Base-by-base conservation (phyloP, 2,113 vertebrate genomes). In the Rhinopomastus cyanomelas region DNA sequence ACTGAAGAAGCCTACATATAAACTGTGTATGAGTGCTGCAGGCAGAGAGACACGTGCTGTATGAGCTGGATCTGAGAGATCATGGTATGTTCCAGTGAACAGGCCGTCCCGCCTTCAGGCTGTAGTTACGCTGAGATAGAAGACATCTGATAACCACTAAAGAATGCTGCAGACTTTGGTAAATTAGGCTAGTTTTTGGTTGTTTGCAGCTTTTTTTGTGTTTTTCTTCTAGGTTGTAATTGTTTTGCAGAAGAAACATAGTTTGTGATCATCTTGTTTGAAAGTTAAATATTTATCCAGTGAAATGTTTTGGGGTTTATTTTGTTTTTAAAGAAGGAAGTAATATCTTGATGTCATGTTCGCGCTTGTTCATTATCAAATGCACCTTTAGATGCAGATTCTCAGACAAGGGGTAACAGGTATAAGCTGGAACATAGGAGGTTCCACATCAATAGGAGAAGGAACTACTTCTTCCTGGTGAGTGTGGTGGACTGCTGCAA, bases 81-180 rank as follows among this genome's bases (percentile, higher is more conserved):
- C 53, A 79, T 57, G 12, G 8, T 51, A 49, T 0, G 2, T 94
- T 69, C 87, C 55, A 34, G 46, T 51, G 69, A 88, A 73, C 51
- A 73, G 22, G 4, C 67, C 57, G 34, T 68, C 46, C 79, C 46
- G 75, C 89, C 67, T 85, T 76, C 3, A 7, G 34, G 17, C 42
- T 93, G 86, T 66, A 52, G 65, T 48, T 92, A 46, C 53, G 81
- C 81, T 91, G 69, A 81, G 57, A 61, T 44, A 83, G 73, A 78
- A 94, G 85, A 52, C 30, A 86, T 72, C 39, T 90, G 83, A 95
- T 95, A 90, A 86, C 46, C 42, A 87, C 61, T 19, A 34, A 53
- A 62, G 82, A 78, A 62, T 56, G 39, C 16, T 76, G n/a, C 67
- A 36, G 49, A 19, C 55, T 85, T 86, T 23, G 69, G 7, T 56